Percentiles rank a stretch among this genome's conserved stretches.
These are phyloP conservation scores for Folsomia manolachei DNA, from an alignment of 2,888 invertebrate genomes.

Conservation along the genomic window DNA sequence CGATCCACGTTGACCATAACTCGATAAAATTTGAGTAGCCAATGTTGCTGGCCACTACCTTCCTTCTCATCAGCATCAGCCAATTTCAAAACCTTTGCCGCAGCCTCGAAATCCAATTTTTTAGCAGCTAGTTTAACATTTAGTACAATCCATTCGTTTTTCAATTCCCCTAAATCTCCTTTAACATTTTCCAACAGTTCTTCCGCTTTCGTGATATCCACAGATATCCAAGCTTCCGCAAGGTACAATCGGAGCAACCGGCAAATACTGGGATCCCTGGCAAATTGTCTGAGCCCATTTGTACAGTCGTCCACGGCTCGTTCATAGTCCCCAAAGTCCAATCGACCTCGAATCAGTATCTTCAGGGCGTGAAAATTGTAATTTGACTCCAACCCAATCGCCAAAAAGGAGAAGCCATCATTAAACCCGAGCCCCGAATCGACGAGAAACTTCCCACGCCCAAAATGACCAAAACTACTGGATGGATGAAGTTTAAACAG, in stretches of 20 bases:
- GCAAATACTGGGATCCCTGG: background rate
- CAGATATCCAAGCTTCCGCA: constrained; percentile 28
- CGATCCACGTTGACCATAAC: constrained; percentile 9
- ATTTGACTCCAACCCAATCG: constrained; percentile 40
- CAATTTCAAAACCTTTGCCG: background rate
- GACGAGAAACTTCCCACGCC: constrained; percentile 43
- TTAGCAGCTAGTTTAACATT: background rate
- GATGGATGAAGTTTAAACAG: constrained; percentile 48
- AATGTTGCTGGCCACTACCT: background rate
- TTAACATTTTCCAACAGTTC: background rate
- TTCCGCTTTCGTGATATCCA: constrained; percentile 19
- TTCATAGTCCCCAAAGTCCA: constrained; percentile 46
- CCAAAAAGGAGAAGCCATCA: constrained; percentile 42
- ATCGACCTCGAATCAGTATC: constrained; percentile 33
- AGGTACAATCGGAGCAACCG: constrained; percentile 24
- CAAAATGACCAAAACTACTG: constrained; percentile 44
- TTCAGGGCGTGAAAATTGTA: constrained; percentile 38
- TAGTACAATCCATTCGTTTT: background rate
- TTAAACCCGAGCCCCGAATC: constrained; percentile 24
- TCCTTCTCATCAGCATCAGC: background rate
- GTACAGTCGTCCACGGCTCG: constrained; percentile 30
- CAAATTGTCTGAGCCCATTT: constrained; percentile 17
- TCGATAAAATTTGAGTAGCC: constrained; percentile 26
- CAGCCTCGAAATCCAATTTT: constrained; percentile 5
- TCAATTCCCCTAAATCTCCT: background rate